Evolutionary conservation across 1,140 invertebrate species (phyloP).

Genomic region (Aricia agestis): DNA sequence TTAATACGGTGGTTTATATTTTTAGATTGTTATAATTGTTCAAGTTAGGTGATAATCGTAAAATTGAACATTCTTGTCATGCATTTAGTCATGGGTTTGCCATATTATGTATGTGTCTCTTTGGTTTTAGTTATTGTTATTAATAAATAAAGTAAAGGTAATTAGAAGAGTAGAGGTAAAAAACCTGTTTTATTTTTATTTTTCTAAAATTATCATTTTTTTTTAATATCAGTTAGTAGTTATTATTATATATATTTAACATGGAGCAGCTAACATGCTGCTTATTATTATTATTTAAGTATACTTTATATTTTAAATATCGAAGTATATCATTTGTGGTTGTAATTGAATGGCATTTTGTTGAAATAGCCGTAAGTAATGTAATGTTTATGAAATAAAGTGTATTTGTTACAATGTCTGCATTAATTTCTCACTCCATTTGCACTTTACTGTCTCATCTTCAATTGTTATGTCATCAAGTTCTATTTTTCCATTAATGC

Average conservation of each 20-base stretch:
- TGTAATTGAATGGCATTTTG: neutral
- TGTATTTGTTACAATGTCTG: neutral
- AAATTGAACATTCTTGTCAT: neutral
- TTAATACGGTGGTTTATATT: neutral
- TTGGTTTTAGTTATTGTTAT: neutral
- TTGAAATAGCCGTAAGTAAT: conserved; percentile 6
- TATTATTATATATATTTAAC: no score
- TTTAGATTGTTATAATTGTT: neutral
- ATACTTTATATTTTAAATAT: neutral
- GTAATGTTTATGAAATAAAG: conserved; percentile 6
- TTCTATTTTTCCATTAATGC: no score
- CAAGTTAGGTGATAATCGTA: neutral
- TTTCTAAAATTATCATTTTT: neutral
- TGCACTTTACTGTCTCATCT: neutral
- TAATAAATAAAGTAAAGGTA: neutral
- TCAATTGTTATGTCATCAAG: no score
- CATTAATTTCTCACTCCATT: neutral
- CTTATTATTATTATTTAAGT: no score
- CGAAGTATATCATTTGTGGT: neutral
- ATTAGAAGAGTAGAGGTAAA: neutral
- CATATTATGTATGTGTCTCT: neutral
- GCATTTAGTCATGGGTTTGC: neutral
- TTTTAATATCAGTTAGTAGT: no score
- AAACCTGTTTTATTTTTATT: neutral
- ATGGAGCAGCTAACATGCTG: no score